Evolutionary conservation across 1,140 invertebrate species (phyloP), one percentile per base, ranked within the genome.

Genomic region (Megalonaias nervosa): DNA sequence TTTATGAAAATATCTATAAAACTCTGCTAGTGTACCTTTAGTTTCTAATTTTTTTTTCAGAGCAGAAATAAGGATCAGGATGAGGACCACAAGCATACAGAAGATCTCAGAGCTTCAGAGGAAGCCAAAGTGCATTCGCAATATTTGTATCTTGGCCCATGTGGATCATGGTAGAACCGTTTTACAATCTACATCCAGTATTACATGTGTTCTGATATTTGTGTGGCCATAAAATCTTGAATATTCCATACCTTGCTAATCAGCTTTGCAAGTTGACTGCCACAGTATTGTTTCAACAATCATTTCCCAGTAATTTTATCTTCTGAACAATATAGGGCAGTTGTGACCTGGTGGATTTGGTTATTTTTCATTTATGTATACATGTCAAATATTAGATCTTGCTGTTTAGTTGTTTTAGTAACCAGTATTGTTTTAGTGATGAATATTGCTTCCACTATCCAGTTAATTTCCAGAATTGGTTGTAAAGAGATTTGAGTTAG

Each of bases 61-160:
- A 48, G 38, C 38, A 48, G 38, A 48, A 48, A 48, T 48, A 48
- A 48, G 38, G 6, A 72, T 48, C 16, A 81, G 66, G 21, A 88
- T 88, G 88, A 82, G 80, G 73, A 74, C 80, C 6, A 81, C 81
- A 66, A 81, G 90, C 73, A 82, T 90, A n/a, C 90, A 93, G 64
- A 94, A 94, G 87, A 87, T 95, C 56, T 86, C 86, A 16, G 88
- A 93, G 74, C 91, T 97, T 60, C 96, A 97, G 91, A 93, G 92
- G 60, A 92, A 93, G 83, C 92, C 94, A 3, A 86, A 92, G 66
- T 93, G 93, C 86, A 95, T 99, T 83, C 92, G 98, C 77, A 99
- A 99, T 92, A 96, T 99, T 86, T 99, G 98, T 91, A 99, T 99
- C 82, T 92, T 99, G 86, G 99, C 98, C 19, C 98, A 99, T 93